These are phyloP conservation scores for Limnephilus auricula DNA, from an alignment of 2,888 invertebrate species.

Conservation along the genomic window DNA sequence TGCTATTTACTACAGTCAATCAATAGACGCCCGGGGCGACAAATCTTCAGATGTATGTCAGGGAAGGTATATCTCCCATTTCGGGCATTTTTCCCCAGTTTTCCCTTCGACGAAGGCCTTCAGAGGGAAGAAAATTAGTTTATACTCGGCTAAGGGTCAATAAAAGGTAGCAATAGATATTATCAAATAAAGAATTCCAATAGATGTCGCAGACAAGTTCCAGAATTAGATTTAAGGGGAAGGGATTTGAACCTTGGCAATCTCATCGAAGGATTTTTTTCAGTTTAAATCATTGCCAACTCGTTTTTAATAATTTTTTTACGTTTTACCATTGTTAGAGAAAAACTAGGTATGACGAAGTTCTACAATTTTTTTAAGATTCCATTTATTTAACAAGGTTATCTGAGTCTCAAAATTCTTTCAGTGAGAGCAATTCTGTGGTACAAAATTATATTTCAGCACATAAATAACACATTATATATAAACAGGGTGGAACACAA, in stretches of 20 bases:
- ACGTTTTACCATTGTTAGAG: not conserved
- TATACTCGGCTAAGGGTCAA: slow-evolving; percentile 51
- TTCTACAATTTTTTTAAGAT: no score
- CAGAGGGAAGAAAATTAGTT: slow-evolving; percentile 57
- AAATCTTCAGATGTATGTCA: slow-evolving; percentile 54
- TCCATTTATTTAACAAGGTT: no score
- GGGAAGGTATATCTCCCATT: slow-evolving; percentile 44
- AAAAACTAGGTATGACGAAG: no score
- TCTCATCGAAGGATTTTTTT: not conserved
- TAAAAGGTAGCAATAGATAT: slow-evolving; percentile 57
- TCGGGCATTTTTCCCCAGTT: not conserved
- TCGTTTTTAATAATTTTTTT: not conserved
- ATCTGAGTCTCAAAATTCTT: no score
- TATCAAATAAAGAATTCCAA: slow-evolving; percentile 57
- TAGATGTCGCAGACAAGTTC: slow-evolving; percentile 39
- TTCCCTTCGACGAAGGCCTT: slow-evolving; percentile 36
- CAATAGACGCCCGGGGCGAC: slow-evolving; percentile 55
- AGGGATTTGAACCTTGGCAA: not conserved
- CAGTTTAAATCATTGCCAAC: not conserved
- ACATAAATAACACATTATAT: no score
- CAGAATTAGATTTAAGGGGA: slow-evolving; percentile 36
- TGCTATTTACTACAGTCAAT: slow-evolving; percentile 46
- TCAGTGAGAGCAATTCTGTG: no score
- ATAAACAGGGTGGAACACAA: no score
- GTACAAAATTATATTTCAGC: no score